Conservation (phyloP, 2,113 vertebrate species). For the Bolborhynchus lineola region DNA sequence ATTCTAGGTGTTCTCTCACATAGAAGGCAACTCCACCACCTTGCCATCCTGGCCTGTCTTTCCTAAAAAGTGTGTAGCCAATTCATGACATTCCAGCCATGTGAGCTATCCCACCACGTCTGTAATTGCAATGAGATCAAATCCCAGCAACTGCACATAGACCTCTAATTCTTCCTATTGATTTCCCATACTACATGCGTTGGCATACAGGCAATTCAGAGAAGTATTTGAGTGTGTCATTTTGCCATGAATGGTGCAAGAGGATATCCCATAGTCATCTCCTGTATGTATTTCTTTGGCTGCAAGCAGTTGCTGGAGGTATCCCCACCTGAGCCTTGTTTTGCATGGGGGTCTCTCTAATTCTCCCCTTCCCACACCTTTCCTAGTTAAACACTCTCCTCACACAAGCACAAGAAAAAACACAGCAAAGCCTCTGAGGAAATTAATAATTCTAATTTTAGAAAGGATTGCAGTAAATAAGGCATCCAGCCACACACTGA, state of each 20-base stretch:
- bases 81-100: background rate
- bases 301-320: background rate
- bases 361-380: background rate
- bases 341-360: background rate
- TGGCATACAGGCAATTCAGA: background rate
- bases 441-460: conserved; percentile 6
- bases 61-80: background rate
- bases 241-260: background rate
- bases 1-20: background rate
- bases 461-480: background rate
- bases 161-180: background rate
- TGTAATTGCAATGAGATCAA: background rate
- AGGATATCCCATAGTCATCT: background rate
- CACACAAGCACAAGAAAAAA: background rate
- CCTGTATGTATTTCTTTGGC: background rate
- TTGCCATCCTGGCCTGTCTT: background rate
- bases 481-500: background rate
- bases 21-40: background rate
- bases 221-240: background rate
- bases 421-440: background rate
- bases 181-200: background rate
- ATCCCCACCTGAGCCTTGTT: background rate
- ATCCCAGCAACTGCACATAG: background rate
- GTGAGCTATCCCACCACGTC: background rate
- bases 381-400: background rate